Percentiles rank a stretch among this genome's conserved stretches.
These are phyloP conservation scores for Pseudomyrmex concolor DNA, from an alignment of 1,140 invertebrate genomes.

Conservation along the genomic window DNA sequence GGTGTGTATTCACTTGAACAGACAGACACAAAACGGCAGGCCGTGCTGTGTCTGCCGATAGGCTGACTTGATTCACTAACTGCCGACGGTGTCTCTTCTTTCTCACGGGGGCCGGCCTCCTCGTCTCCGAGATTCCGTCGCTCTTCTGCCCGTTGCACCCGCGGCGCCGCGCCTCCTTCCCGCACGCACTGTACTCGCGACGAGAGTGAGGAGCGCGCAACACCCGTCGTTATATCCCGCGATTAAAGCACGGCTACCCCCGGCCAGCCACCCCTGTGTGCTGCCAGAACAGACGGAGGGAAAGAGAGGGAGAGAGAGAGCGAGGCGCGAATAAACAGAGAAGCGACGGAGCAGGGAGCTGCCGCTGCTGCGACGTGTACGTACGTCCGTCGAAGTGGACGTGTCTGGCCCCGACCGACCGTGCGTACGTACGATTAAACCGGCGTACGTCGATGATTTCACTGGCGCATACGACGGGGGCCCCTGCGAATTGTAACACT, in stretches of 20 bases:
- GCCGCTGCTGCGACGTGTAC: conserved; percentile 38
- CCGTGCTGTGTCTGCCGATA: neutral
- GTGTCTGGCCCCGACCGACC: conserved; percentile 57
- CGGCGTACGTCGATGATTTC: conserved; percentile 75
- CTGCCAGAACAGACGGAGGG: conserved; percentile 35
- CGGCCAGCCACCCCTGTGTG: conserved; percentile 45
- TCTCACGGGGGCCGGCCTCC: conserved; percentile 4
- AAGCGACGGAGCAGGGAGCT: conserved; percentile 32
- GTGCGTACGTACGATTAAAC: conserved; percentile 71
- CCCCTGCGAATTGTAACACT: conserved; percentile 81
- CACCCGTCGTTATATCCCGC: conserved; percentile 51
- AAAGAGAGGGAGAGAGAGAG: neutral
- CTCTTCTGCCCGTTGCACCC: conserved; percentile 27
- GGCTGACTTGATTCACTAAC: conserved; percentile 32
- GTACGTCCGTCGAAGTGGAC: conserved; percentile 53
- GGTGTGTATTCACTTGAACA: neutral
- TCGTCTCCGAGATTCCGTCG: conserved; percentile 9
- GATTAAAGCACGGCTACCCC: conserved; percentile 50
- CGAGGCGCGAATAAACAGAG: conserved; percentile 13
- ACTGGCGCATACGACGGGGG: conserved; percentile 76
- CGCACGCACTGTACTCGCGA: conserved; percentile 44
- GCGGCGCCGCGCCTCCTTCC: conserved; percentile 47
- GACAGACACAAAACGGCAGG: neutral
- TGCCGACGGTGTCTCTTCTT: conserved; percentile 11
- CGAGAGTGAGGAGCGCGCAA: conserved; percentile 50